Evolutionary conservation across 2,888 invertebrate species (phyloP).

Genomic region (Loripinus fragilis): DNA sequence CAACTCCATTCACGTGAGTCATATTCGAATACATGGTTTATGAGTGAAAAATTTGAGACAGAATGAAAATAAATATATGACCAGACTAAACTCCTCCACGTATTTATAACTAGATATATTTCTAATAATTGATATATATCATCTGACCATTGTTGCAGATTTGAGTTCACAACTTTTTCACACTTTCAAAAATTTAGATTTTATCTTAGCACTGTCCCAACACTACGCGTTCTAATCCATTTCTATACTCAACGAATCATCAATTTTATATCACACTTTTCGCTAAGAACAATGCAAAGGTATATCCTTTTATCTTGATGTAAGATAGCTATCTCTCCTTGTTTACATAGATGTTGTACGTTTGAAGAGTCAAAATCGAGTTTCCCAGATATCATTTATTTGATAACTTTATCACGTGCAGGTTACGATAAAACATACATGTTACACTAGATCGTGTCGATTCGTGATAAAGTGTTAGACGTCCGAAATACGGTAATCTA

Average conservation of each 20-base stretch:
- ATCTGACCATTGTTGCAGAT: too few species aligned
- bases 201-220: too few species aligned
- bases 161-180: too few species aligned
- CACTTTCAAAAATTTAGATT: too few species aligned
- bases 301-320: background rate
- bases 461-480: background rate
- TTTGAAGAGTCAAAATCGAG: background rate
- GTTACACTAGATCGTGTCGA: background rate
- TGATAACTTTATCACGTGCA: background rate
- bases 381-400: background rate
- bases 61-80: too few species aligned
- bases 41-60: too few species aligned
- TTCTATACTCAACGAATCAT: too few species aligned
- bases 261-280: background rate
- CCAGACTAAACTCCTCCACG: too few species aligned
- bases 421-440: background rate
- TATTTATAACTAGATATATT: too few species aligned
- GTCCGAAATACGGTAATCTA: conserved; percentile 4
- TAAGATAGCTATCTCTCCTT: background rate
- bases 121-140: too few species aligned
- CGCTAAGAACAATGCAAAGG: background rate
- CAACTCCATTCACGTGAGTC: too few species aligned
- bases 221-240: too few species aligned
- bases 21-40: background rate
- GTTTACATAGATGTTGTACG: conserved; percentile 12